These are phyloP conservation scores for Labeo calbasu DNA, from an alignment of 2,797 vertebrate species.

Conservation along the genomic window DNA sequence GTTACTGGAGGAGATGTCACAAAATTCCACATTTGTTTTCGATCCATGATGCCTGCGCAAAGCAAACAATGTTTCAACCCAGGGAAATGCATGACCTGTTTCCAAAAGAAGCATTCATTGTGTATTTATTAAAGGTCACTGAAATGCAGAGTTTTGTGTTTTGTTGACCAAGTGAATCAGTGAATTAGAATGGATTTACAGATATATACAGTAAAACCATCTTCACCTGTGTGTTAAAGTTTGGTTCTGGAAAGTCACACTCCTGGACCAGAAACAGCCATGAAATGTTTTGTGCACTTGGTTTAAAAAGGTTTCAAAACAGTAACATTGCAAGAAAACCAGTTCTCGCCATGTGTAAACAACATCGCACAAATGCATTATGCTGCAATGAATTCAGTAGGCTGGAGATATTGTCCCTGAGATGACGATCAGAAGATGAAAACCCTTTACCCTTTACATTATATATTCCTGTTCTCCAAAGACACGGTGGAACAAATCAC, in stretches of 20 bases:
- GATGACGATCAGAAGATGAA: background rate
- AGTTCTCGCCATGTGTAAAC: conserved; percentile 16
- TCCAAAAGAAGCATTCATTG: background rate
- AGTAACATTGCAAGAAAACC: conserved; percentile 24
- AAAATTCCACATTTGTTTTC: background rate
- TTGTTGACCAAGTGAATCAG: background rate
- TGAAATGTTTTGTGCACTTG: background rate
- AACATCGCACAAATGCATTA: background rate
- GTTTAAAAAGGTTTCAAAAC: background rate
- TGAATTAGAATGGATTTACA: background rate
- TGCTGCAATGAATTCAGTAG: background rate
- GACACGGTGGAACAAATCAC: background rate
- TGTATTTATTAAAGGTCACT: background rate
- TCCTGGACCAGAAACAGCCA: background rate
- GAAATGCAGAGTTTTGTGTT: background rate
- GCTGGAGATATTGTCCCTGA: background rate
- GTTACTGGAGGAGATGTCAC: background rate
- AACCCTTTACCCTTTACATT: background rate
- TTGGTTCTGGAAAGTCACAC: background rate
- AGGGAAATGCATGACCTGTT: background rate
- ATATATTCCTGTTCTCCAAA: background rate
- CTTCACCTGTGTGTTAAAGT: background rate
- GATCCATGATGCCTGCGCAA: conserved; percentile 39
- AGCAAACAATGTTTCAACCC: background rate
- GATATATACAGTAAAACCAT: background rate